Evolutionary conservation across 2,888 invertebrate species (phyloP).

Genomic region (Drosophila sordidula): DNA sequence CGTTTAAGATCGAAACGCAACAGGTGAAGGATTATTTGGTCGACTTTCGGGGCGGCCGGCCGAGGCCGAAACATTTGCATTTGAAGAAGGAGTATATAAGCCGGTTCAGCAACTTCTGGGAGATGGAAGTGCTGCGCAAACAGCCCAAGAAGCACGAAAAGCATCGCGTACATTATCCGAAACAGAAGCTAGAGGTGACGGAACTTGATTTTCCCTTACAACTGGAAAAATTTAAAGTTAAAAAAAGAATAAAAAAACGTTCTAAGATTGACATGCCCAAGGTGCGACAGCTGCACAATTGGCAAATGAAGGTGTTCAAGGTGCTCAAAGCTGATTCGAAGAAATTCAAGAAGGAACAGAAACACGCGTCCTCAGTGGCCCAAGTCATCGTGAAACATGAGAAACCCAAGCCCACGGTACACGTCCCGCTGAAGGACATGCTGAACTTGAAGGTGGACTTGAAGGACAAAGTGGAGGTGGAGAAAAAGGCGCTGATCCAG

Average conservation of each 20-base stretch:
- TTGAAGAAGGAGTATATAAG: background rate
- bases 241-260: too few relatives aligned
- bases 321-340: too few relatives aligned
- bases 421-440: background rate
- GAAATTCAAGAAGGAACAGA: too few relatives aligned
- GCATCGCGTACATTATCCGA: background rate
- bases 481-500: background rate
- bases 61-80: accelerated
- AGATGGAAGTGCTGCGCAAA: conserved; percentile 16
- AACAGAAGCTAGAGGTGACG: too few relatives aligned
- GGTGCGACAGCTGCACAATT: too few relatives aligned
- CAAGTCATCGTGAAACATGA: too few relatives aligned
- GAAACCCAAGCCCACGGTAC: background rate
- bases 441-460: background rate
- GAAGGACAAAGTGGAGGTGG: background rate
- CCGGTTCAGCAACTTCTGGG: conserved; percentile 31
- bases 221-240: too few relatives aligned
- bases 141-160: background rate
- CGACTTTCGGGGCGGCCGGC: background rate
- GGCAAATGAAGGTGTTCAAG: too few relatives aligned
- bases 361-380: too few relatives aligned
- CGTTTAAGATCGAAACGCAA: conserved; percentile 18
- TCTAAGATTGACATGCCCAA: too few relatives aligned
- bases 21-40: conserved; percentile 12
- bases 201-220: too few relatives aligned